Evolutionary conservation across 2,888 invertebrate species (phyloP).

Genomic region (Hyles lineata): DNA sequence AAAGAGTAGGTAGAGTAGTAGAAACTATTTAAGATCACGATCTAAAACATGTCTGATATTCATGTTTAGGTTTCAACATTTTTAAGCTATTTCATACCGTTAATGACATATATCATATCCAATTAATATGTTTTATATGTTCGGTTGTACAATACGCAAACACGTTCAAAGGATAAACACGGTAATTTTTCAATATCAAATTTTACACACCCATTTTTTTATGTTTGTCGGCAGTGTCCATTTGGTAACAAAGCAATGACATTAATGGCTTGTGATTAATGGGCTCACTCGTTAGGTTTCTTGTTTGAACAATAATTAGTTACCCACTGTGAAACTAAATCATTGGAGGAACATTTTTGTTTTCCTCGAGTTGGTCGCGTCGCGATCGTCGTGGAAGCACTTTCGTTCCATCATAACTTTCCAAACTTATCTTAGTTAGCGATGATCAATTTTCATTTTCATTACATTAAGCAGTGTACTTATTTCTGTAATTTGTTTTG

Average conservation of each 20-base stretch:
- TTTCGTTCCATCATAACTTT: conserved; percentile 77
- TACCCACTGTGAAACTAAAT: conserved; percentile 58
- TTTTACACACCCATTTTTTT: conserved; percentile 30
- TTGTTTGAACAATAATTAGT: conserved; percentile 75
- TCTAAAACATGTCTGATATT: not conserved
- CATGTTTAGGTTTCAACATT: not conserved
- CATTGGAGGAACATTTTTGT: conserved; percentile 66
- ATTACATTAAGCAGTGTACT: conserved; percentile 71
- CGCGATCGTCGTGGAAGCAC: conserved; percentile 59
- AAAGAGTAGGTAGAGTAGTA: no score
- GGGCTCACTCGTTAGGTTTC: conserved; percentile 65
- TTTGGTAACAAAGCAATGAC: conserved; percentile 60
- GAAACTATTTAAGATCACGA: no score
- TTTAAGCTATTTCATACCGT: no score
- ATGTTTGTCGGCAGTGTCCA: conserved; percentile 48
- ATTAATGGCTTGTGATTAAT: conserved; percentile 65
- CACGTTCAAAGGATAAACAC: conserved; percentile 2
- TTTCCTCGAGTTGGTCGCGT: conserved; percentile 42
- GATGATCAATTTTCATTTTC: conserved; percentile 82
- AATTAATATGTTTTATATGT: not conserved
- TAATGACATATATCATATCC: no score
- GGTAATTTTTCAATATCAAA: conserved; percentile 27
- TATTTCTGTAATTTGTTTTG: conserved; percentile 35
- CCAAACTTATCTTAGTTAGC: conserved; percentile 80
- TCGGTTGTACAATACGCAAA: not conserved